These are phyloP conservation scores for Trochalopteron elliotii DNA, from an alignment of 2,113 vertebrate species.

Conservation along the genomic window DNA sequence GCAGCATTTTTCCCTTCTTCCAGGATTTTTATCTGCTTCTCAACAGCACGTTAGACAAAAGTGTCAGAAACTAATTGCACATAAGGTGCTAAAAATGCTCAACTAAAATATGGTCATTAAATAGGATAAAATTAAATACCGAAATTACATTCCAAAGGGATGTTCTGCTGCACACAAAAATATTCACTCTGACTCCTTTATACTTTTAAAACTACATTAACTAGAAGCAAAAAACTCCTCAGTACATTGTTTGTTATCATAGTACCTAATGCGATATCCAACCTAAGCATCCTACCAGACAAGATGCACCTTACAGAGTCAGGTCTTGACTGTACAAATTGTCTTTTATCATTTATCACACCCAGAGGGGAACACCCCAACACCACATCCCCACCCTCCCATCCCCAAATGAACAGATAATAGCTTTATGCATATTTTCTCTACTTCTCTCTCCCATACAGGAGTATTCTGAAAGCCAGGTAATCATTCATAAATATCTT, in stretches of 20 bases:
- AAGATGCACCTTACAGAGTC: not conserved
- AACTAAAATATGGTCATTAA: not conserved
- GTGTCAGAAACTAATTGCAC: not conserved
- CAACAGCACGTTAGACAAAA: not conserved
- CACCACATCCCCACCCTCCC: fast-evolving
- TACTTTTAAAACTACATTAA: not conserved
- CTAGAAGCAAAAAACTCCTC: not conserved
- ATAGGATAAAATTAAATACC: not conserved
- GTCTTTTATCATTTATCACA: not conserved
- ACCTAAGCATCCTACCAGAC: not conserved
- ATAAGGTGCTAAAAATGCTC: not conserved
- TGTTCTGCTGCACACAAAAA: not conserved
- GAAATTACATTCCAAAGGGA: not conserved
- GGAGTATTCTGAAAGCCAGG: not conserved
- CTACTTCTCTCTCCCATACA: not conserved
- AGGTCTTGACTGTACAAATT: not conserved
- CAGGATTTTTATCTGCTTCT: not conserved
- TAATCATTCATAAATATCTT: not conserved
- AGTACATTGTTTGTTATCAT: not conserved
- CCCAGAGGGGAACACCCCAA: not conserved
- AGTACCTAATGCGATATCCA: not conserved
- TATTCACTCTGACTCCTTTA: not conserved
- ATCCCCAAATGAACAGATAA: not conserved
- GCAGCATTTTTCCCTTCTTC: not conserved
- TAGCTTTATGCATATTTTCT: not conserved